Percentiles rank a stretch among this genome's conserved stretches.
Evolutionary conservation across 2,888 invertebrate genomes (phyloP).

Genomic region (Rotaria sp.): DNA sequence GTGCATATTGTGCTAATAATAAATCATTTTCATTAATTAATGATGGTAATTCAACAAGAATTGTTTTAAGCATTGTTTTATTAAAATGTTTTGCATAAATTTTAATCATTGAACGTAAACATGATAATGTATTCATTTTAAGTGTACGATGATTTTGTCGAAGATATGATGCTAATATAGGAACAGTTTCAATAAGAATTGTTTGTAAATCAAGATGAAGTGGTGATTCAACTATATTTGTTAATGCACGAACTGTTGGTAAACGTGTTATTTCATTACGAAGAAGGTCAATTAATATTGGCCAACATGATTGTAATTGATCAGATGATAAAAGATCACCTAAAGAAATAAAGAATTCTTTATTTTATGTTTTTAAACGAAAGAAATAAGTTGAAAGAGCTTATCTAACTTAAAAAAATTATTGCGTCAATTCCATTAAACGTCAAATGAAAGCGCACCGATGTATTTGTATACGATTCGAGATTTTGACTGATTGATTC

Average conservation of each 20-base stretch:
- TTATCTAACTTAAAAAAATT: no score
- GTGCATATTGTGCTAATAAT: constrained; percentile 75
- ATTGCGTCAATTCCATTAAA: no score
- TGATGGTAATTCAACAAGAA: constrained; percentile 79
- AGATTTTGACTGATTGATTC: no score
- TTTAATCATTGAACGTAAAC: constrained; percentile 79
- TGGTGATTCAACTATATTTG: constrained; percentile 57
- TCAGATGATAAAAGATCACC: constrained; percentile 48
- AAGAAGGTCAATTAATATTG: constrained; percentile 85
- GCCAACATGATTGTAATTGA: constrained; percentile 75
- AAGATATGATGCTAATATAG: constrained; percentile 82
- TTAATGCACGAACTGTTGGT: constrained; percentile 66
- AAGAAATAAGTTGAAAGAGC: no score
- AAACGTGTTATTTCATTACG: constrained; percentile 92
- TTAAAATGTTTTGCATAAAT: constrained; percentile 65
- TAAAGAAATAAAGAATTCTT: not conserved
- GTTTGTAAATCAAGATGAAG: constrained; percentile 73
- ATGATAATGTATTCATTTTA: constrained; percentile 77
- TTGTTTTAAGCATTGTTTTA: constrained; percentile 67
- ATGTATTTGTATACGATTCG: no score
- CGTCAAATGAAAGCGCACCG: no score
- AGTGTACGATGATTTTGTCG: constrained; percentile 91
- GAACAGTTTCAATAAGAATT: constrained; percentile 77
- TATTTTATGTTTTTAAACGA: not conserved
- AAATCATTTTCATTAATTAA: constrained; percentile 86